Base-by-base conservation (phyloP, 2,797 vertebrate species). In the Silurus lanzhouensis region DNA sequence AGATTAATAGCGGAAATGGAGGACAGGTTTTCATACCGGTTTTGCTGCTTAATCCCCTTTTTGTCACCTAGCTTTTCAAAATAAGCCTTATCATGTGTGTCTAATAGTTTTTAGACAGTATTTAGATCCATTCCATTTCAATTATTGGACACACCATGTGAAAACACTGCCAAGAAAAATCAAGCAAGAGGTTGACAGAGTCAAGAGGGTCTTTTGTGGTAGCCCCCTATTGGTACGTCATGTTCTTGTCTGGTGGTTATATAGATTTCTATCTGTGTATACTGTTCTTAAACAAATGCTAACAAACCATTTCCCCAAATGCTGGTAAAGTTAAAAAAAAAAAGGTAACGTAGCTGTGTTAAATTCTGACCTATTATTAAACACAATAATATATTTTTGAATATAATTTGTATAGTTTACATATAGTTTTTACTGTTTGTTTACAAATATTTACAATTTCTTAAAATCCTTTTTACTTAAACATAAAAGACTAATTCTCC, bases 141-240 rank as follows among this genome's bases (percentile, higher is more conserved):
- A 19, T 61, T 44, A 78, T 5, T 78, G 27, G 57, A 61, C 75
- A 80, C 17, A 81, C 78, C 68, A 66, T 64, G 22, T 66, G n/a
- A 81, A 52, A 70, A 55, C 44, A 22, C 38, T 72, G 66, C 57
- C 58, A 84, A 66, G 72, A 17, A 55, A 55, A 74, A 63, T 80
- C 44, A 44, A 81, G 78, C 25, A 22, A 66, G 70, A 81, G 10
- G 7, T 58, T 44, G 31, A 70, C 57, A 67, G 75, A 44, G 9
- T 46, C 58, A 20, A 74, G 19, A 25, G 14, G 12, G 61, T 31
- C 31, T 84, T 19, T 76, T 74, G 74, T n/a, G 8, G 61, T 70
- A 84, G 85, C 83, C 89, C 81, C 82, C 87, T 84, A 68, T 77
- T 89, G 77, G 77, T 63, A n/a, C n/a, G 38, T 79, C 44, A 79